Base-by-base conservation (phyloP, 2,888 invertebrate genomes). In the Polydrusus tereticollis region DNA sequence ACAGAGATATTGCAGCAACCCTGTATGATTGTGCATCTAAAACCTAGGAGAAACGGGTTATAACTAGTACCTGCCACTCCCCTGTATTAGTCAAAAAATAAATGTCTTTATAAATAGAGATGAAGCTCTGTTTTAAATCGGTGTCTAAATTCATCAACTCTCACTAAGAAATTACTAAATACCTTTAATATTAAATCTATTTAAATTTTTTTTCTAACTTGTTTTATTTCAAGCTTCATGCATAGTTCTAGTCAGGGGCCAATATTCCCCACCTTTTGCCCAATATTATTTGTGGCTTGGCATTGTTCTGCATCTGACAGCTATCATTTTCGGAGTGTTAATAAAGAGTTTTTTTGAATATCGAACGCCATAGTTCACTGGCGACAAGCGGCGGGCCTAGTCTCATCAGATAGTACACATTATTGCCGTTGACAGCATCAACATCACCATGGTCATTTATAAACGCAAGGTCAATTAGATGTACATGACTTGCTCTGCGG, bases 301-400 rank as follows among this genome's bases (percentile, higher is more conserved):
- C 62, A 55, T 50, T 50, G 20, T 33, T 76, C 83, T 85, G 85
- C 78, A 78, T 77, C 78, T 82, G 84, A 84, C 85, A 85, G 85
- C 84, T 77, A 84, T 85, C 85, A 84, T 85, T 85, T 85, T 83
- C 82, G 83, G 82, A 83, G 84, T 85, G 84, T 82, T 85, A 85
- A 85, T 85, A 85, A 85, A 85, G 85, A 82, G 83, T 84, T 84
- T 85, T n/a, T 63, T 85, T 84, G 81, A 81, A 83, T 84, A 80
- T 82, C 80, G 82, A 81, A 82, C 82, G 82, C 81, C 82, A 82
- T 82, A 83, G 84, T 81, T 84, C 82, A 83, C 82, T 81, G 83
- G 81, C 80, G 82, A 80, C 80, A 76, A 76, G 73, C 60, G 69
- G 73, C 71, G 74, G 69, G 74, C 74, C 82, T 79, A 81, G 81